phyloP scores from a whole-genome alignment of 1,140 invertebrate species.

The Limonius californicus region DNA sequence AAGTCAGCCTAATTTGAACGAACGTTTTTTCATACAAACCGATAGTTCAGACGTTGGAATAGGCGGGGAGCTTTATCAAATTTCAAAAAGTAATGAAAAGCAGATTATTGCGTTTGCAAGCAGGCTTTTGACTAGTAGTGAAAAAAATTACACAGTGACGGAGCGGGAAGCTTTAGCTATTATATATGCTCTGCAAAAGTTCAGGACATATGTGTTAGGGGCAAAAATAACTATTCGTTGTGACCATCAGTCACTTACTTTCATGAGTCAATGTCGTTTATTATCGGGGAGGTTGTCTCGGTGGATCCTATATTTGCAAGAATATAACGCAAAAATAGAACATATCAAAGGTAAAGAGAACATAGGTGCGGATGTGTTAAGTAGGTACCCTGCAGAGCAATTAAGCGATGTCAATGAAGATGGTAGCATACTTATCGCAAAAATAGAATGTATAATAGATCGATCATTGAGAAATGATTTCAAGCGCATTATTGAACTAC shows the following conservation, averaged over 20 bases:
- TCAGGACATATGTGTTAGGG: slow-evolving; percentile 35
- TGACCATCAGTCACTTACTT: slow-evolving; percentile 49
- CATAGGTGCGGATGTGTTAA: slow-evolving; percentile 34
- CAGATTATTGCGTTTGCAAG: slow-evolving; percentile 29
- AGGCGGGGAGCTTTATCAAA: not conserved
- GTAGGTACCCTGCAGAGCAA: slow-evolving; percentile 25
- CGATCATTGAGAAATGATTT: too few species aligned
- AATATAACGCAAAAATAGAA: slow-evolving; percentile 44
- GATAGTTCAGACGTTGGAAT: not conserved
- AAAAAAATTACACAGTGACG: slow-evolving; percentile 36
- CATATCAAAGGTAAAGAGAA: slow-evolving; percentile 36
- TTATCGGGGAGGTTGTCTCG: slow-evolving; percentile 44
- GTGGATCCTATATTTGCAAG: slow-evolving; percentile 46
- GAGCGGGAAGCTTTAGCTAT: slow-evolving; percentile 43
- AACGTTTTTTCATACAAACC: not conserved
- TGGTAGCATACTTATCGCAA: not conserved
- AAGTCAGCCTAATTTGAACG: not conserved
- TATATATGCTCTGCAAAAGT: slow-evolving; percentile 39
- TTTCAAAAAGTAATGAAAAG: too few species aligned
- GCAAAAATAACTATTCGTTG: slow-evolving; percentile 40
- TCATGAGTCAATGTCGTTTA: slow-evolving; percentile 45
- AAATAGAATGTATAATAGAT: not conserved
- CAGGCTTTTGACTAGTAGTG: slow-evolving; percentile 22
- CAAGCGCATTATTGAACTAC: not conserved
- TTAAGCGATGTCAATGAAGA: not conserved